Percentiles rank a stretch among this genome's conserved stretches.
These are phyloP conservation scores for Liasis olivaceus DNA, from an alignment of 2,797 vertebrate genomes.

Conservation along the genomic window DNA sequence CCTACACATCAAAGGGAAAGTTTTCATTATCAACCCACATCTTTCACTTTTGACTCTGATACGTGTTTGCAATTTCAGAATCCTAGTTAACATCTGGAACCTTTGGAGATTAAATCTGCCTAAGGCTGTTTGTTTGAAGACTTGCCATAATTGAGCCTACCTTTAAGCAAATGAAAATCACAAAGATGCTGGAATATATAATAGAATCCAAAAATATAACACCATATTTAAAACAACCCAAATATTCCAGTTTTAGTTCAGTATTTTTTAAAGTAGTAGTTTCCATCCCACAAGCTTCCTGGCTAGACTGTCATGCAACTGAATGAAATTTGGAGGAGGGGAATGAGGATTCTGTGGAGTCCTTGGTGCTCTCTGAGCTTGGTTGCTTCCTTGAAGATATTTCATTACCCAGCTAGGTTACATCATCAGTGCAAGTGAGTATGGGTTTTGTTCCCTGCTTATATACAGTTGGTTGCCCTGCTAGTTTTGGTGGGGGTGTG, in stretches of 20 bases:
- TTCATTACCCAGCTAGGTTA: no score
- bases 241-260: background rate
- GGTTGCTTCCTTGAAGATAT: no score
- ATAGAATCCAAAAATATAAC: background rate
- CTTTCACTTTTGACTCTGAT: background rate
- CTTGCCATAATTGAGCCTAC: slow-evolving; percentile 14
- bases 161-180: slow-evolving; percentile 1
- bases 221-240: background rate
- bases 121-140: slow-evolving; percentile 34
- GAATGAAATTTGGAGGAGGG: background rate
- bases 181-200: background rate
- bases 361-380: no score
- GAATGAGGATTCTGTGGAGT: no score
- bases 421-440: no score
- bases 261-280: background rate
- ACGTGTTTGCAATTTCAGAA: background rate
- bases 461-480: no score
- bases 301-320: background rate
- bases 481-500: no score
- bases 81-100: background rate
- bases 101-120: background rate
- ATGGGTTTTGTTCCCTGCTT: no score
- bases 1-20: background rate
- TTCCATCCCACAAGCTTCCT: background rate
- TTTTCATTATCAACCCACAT: background rate